Percentiles rank a stretch among this genome's conserved stretches.
Conservation (phyloP, 2,113 vertebrate species). For the Castor canadensis region DNA sequence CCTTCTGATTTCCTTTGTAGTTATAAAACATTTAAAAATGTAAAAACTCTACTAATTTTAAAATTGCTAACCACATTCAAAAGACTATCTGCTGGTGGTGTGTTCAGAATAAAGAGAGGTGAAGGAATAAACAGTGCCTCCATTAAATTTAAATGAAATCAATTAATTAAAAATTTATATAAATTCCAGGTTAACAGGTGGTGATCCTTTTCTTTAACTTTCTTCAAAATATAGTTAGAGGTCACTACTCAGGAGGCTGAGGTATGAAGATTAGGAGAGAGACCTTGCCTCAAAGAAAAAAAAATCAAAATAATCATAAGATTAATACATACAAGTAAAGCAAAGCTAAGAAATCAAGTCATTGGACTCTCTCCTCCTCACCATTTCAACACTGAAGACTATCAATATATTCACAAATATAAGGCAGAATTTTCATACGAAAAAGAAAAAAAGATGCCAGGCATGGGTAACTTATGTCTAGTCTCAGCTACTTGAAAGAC, state of each 20-base stretch:
- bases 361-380: neutral
- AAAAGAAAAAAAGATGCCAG: neutral
- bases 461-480: neutral
- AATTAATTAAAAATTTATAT: neutral
- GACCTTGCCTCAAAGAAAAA: neutral
- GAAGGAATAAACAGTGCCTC: neutral
- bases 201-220: neutral
- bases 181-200: neutral
- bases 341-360: neutral
- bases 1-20: slow-evolving; percentile 21
- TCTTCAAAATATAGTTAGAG: neutral
- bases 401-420: neutral
- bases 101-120: neutral
- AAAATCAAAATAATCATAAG: neutral
- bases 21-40: slow-evolving; percentile 49
- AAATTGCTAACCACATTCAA: slow-evolving; percentile 19
- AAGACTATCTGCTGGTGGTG: neutral
- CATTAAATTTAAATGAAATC: slow-evolving; percentile 3
- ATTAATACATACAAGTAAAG: neutral
- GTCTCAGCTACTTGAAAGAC: neutral
- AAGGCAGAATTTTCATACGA: neutral
- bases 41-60: slow-evolving; percentile 30
- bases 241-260: neutral
- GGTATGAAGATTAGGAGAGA: neutral
- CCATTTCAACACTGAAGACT: neutral